Evolutionary conservation across 2,113 vertebrate genomes (phyloP), one percentile per base, ranked within the genome.

Genomic region (Microtus montanus): DNA sequence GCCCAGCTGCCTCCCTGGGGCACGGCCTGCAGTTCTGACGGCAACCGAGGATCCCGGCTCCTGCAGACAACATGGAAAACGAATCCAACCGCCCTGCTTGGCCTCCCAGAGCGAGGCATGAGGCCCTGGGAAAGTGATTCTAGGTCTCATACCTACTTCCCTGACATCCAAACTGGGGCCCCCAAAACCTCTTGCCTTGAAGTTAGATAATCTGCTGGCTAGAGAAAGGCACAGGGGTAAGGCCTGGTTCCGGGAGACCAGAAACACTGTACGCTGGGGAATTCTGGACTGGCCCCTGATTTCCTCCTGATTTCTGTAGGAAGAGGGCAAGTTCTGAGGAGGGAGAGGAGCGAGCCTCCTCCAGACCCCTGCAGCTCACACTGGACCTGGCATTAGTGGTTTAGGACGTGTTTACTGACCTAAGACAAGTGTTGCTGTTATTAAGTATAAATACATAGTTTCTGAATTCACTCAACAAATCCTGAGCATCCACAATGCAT

Each of bases 61-160:
- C 12, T 2, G 10, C 10, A 83, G 35, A 19, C 5, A 9, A 52
- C 3, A 3, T 0, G 58, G 68, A 14, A n/a, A 44, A 33, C 7
- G 5, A 26, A 0, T 0, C 58, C 0, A 8, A 52, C 24, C 4
- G 0, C 35, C 64, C 41, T 1, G 8, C 20, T 68, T 10, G 0
- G 0, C 11, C 0, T 8, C 30, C 35, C 4, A 49, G 38, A 35
- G 38, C 4, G 1, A 30, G 85, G 58, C 11, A n/a, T 4, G 68
- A 19, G 28, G 61, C 10, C n/a, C 70, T 11, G 5, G 24, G 0
- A 0, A 54, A 15, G 41, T 30, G 66, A 38, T 33, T n/a, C 8
- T 2, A 8, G 0, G 4, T 19, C 73, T 35, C 33, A 7, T 10
- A 28, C 6, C 0, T 12, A 22, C 77, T 12, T 0, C 54, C 1